Conservation (phyloP, 2,797 vertebrate species). For the Acipenser transmontanus region DNA sequence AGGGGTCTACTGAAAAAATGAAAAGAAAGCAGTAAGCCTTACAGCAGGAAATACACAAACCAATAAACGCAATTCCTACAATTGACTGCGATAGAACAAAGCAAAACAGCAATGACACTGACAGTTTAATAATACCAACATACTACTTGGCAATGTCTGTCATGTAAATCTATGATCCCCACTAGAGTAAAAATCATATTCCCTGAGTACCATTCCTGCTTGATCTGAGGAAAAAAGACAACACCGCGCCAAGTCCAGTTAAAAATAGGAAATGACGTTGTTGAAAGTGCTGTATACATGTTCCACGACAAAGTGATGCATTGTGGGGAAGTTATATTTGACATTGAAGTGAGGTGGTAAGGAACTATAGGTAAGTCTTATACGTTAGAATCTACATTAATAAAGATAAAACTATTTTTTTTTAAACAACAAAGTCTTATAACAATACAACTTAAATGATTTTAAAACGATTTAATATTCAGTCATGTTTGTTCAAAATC, state of each 20-base stretch:
- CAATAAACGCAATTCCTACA: no score
- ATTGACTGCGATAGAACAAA: no score
- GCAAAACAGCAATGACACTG: slow-evolving; percentile 26
- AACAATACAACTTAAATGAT: not conserved
- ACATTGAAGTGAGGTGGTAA: slow-evolving; percentile 6
- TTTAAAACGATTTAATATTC: not conserved
- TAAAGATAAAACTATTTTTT: not conserved
- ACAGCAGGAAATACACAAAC: no score
- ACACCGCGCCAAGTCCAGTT: not conserved
- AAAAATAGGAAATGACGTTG: not conserved
- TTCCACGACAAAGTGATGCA: not conserved
- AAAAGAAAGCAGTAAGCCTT: no score
- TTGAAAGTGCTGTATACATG: not conserved
- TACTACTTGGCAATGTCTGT: not conserved
- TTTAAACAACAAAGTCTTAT: no score
- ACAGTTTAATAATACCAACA: not conserved
- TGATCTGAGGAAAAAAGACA: not conserved
- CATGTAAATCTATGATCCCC: not conserved
- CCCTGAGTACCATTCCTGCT: no score
- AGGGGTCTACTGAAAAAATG: no score
- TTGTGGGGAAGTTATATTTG: slow-evolving; percentile 10
- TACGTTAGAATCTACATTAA: not conserved
- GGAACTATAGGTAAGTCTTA: not conserved
- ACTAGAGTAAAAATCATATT: not conserved
- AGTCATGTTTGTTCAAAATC: no score